Evolutionary conservation across 2,113 vertebrate genomes (phyloP).

Genomic region (Sturnira hondurensis): DNA sequence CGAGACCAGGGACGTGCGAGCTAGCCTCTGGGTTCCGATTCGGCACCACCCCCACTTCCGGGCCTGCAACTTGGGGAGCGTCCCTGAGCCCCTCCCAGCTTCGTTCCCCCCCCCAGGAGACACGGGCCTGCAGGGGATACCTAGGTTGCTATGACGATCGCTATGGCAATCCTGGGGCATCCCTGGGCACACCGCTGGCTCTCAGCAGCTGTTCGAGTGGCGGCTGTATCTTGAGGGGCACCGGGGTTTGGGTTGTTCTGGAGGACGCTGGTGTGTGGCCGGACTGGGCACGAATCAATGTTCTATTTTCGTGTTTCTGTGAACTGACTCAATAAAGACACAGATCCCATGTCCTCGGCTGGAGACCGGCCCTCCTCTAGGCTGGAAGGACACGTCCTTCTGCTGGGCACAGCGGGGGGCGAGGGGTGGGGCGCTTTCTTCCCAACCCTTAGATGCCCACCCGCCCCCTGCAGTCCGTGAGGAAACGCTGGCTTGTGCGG

Average conservation of each 20-base stretch:
- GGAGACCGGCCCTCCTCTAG: neutral
- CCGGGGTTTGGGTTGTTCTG: accelerated
- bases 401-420: accelerated
- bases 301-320: neutral
- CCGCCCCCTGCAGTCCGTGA: neutral
- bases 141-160: neutral
- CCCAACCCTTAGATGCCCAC: neutral
- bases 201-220: neutral
- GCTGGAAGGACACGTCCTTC: neutral
- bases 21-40: accelerated
- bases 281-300: accelerated
- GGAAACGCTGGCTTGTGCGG: neutral
- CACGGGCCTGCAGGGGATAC: accelerated
- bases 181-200: accelerated
- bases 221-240: accelerated
- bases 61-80: neutral
- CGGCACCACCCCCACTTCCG: neutral
- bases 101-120: neutral
- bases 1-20: accelerated
- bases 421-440: neutral
- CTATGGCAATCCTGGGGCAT: no score
- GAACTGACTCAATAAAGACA: neutral
- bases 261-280: accelerated
- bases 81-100: neutral
- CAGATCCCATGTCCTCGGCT: neutral